These are phyloP conservation scores for Drosophila tristis DNA, from an alignment of 1,140 invertebrate genomes.

Conservation along the genomic window DNA sequence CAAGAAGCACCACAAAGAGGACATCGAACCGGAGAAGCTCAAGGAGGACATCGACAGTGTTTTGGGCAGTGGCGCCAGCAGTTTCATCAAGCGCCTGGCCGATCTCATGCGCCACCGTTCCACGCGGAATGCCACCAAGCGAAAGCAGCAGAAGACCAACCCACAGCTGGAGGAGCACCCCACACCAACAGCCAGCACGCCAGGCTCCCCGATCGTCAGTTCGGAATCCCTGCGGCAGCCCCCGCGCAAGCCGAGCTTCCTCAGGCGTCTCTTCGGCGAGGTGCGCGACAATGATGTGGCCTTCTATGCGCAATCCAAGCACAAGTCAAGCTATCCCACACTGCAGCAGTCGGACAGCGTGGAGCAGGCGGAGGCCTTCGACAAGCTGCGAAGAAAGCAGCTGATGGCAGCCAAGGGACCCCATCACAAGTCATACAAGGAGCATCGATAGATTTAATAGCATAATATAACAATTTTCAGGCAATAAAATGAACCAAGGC, in stretches of 20 bases:
- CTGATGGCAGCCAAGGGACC: background rate
- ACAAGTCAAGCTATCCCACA: background rate
- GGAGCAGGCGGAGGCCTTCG: background rate
- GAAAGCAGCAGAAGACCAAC: background rate
- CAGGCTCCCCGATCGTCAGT: background rate
- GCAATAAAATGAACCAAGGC: background rate
- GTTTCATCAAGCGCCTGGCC: slow-evolving; percentile 14
- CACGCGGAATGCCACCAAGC: background rate
- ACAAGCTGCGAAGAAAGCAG: background rate
- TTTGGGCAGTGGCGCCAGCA: background rate
- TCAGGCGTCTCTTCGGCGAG: slow-evolving; percentile 18
- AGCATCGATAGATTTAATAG: too few species aligned
- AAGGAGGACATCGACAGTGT: background rate
- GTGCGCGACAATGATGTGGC: slow-evolving; percentile 2
- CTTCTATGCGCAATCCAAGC: background rate
- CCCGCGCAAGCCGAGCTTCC: slow-evolving; percentile 9
- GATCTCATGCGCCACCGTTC: background rate
- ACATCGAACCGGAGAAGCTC: background rate
- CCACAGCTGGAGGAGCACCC: too few species aligned
- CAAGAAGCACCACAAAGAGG: background rate
- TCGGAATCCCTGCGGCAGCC: background rate
- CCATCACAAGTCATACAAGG: background rate
- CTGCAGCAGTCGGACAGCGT: background rate
- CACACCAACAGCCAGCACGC: too few species aligned
- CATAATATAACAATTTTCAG: background rate